Evolutionary conservation across 2,113 vertebrate genomes (phyloP).

Genomic region (Mesoclemmys tuberculata): DNA sequence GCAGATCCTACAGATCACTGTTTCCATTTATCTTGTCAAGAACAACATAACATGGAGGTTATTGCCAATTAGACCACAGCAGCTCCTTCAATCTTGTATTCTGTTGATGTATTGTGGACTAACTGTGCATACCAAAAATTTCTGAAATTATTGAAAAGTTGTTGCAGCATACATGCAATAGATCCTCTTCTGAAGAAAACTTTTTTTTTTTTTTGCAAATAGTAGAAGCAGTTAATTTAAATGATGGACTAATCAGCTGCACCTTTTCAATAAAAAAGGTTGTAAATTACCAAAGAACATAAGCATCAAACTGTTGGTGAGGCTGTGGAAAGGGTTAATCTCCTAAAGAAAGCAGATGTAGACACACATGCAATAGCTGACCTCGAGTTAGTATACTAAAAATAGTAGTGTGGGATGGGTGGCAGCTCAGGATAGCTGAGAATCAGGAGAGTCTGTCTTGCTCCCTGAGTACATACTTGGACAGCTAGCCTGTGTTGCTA

Average conservation of each 20-base stretch:
- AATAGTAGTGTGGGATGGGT: neutral
- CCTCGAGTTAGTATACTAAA: neutral
- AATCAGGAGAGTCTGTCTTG: neutral
- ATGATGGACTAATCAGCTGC: neutral
- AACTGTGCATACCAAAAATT: constrained; percentile 6
- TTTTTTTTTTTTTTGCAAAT: neutral
- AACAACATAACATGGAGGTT: constrained; percentile 51
- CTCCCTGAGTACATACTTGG: neutral
- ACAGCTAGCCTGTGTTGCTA: neutral
- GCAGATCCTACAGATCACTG: neutral
- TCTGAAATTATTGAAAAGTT: constrained; percentile 43
- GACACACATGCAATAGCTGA: neutral
- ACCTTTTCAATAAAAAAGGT: neutral
- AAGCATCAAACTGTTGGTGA: neutral
- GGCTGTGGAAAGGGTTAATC: neutral
- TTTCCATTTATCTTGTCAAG: constrained; percentile 34
- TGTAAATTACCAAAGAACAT: neutral
- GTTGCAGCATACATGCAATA: constrained; percentile 24
- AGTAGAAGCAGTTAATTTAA: neutral
- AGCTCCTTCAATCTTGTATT: constrained; percentile 26
- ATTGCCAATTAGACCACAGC: constrained; percentile 39
- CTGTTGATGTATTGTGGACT: constrained; percentile 23
- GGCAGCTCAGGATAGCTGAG: neutral
- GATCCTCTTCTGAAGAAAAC: neutral
- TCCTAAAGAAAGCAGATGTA: neutral